phyloP scores from a whole-genome alignment of 2,888 invertebrate species.

The Polyploca ridens region DNA sequence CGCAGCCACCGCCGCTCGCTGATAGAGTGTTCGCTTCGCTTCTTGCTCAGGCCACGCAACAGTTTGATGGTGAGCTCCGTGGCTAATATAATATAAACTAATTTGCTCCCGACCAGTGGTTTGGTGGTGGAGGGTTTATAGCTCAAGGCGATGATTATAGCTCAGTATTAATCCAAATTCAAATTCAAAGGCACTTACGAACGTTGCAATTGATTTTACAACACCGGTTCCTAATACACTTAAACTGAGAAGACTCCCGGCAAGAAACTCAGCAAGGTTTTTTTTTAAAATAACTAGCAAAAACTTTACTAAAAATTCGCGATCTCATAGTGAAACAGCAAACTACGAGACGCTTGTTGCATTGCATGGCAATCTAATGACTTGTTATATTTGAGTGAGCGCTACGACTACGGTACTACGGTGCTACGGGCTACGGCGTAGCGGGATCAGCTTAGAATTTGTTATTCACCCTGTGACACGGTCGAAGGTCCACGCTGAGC shows the following conservation, averaged over 20 bases:
- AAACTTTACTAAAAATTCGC: too few species aligned
- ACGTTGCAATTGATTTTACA: too few species aligned
- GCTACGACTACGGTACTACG: constrained; percentile 30
- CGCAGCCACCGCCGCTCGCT: constrained; percentile 77
- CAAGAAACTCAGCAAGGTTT: too few species aligned
- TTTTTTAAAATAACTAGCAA: too few species aligned
- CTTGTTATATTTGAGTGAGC: constrained; percentile 49
- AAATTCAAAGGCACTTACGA: too few species aligned
- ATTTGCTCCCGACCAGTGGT: too few species aligned
- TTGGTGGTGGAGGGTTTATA: too few species aligned
- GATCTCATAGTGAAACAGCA: background rate
- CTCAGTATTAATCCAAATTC: too few species aligned
- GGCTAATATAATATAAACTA: background rate
- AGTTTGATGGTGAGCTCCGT: constrained; percentile 74
- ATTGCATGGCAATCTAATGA: constrained; percentile 38
- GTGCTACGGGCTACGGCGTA: constrained; percentile 50
- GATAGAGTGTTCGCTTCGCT: constrained; percentile 81
- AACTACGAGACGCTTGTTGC: constrained; percentile 24
- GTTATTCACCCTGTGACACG: constrained; percentile 81
- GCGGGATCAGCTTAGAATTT: constrained; percentile 75
- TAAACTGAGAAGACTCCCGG: too few species aligned
- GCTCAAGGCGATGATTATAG: too few species aligned
- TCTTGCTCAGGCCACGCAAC: constrained; percentile 82
- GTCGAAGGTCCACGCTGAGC: constrained; percentile 78
- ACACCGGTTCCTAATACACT: too few species aligned